Percentiles rank a stretch among this genome's conserved stretches.
These are phyloP conservation scores for Falco columbarius DNA, from an alignment of 2,797 vertebrate genomes.

Conservation along the genomic window DNA sequence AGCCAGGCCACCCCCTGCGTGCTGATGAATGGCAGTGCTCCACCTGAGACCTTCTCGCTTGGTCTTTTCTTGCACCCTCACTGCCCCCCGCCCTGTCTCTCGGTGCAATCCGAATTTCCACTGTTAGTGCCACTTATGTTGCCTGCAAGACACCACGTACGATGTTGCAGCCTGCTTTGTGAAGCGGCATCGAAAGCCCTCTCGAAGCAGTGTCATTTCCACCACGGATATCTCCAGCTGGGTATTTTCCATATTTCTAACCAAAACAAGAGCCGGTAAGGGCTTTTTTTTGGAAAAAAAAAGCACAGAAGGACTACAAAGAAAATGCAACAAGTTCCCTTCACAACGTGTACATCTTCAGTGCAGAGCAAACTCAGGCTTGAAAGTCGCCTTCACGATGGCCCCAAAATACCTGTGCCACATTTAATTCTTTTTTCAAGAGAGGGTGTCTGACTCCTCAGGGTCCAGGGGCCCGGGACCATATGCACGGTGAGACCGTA, in stretches of 20 bases:
- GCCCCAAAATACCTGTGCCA: background rate
- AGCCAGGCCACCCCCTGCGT: background rate
- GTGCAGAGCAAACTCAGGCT: background rate
- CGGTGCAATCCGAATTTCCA: background rate
- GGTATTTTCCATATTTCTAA: background rate
- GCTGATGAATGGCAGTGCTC: background rate
- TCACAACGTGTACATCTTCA: background rate
- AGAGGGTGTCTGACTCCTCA: background rate
- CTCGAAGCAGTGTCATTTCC: background rate
- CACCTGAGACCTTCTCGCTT: rapidly evolving
- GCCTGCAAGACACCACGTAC: background rate
- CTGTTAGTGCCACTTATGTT: background rate
- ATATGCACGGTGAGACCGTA: background rate
- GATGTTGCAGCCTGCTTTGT: no score
- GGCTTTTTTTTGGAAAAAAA: background rate
- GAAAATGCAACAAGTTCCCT: background rate
- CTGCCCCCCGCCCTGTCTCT: background rate
- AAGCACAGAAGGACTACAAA: background rate
- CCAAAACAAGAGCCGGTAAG: background rate
- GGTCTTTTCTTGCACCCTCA: background rate
- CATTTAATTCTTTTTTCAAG: background rate
- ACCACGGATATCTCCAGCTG: background rate
- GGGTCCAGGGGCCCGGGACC: background rate
- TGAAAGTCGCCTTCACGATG: background rate
- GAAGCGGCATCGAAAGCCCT: background rate